Conservation (phyloP, 2,113 vertebrate species). For the Cairina moschata region DNA sequence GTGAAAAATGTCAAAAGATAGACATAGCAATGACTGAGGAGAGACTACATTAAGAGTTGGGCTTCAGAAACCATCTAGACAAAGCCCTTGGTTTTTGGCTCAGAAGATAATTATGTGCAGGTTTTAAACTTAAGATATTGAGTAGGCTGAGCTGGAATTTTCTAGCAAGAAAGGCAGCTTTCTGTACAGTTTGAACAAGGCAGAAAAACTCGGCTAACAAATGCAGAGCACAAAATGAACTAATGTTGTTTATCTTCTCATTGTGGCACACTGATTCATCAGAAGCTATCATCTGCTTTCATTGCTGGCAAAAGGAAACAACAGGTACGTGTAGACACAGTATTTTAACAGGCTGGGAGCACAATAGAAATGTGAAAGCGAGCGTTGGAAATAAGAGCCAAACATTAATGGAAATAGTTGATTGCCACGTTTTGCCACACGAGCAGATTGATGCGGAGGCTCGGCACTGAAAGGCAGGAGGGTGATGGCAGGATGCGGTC, state of each 20-base stretch:
- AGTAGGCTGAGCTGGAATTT: not conserved
- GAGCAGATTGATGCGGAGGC: not conserved
- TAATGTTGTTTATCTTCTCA: not conserved
- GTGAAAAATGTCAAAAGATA: not conserved
- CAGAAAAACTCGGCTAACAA: slow-evolving; percentile 17
- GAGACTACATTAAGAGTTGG: not conserved
- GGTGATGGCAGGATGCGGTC: not conserved
- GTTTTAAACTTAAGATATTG: not conserved
- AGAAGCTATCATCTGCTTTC: slow-evolving; percentile 20
- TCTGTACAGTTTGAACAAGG: not conserved
- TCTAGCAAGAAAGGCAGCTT: not conserved
- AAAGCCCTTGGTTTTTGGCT: not conserved
- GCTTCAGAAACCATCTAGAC: not conserved
- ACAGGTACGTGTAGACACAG: not conserved
- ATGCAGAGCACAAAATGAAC: not conserved
- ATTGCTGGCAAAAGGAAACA: not conserved
- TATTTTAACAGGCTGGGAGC: not conserved
- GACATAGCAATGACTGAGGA: not conserved
- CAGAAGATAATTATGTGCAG: not conserved
- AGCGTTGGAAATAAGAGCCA: not conserved
- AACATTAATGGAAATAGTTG: not conserved
- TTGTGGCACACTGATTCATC: slow-evolving; percentile 7
- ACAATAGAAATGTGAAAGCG: not conserved
- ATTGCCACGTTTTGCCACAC: not conserved
- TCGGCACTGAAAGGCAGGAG: not conserved